Conservation (phyloP, 2,113 vertebrate genomes). For the Piaya cayana region DNA sequence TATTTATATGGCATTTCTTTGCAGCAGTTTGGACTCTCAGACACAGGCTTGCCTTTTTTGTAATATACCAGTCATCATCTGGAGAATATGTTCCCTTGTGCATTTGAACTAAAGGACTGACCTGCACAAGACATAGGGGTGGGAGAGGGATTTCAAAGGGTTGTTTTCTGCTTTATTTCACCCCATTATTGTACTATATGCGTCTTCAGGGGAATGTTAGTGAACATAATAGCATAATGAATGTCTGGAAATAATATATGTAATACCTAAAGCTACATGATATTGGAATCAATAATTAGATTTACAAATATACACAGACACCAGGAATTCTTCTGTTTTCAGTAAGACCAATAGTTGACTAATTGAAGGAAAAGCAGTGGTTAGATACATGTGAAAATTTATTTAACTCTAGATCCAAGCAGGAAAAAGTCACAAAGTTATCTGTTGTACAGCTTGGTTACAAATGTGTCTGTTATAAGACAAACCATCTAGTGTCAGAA, state of each 20-base stretch:
- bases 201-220: neutral
- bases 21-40: neutral
- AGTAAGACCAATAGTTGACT: neutral
- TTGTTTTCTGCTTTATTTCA: slow-evolving; percentile 11
- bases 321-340: neutral
- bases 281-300: slow-evolving; percentile 1
- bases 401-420: slow-evolving; percentile 1
- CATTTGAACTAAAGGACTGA: neutral
- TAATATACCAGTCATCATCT: neutral
- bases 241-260: neutral
- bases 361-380: neutral
- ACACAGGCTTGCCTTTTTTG: neutral
- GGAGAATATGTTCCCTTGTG: neutral
- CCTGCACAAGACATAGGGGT: neutral
- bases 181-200: neutral
- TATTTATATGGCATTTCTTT: slow-evolving; percentile 51
- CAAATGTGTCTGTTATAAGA: neutral
- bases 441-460: neutral
- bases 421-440: neutral
- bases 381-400: neutral
- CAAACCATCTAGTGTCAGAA: neutral
- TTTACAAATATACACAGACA: neutral
- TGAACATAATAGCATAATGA: neutral
- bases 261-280: neutral
- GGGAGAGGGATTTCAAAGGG: neutral